Percentiles rank a stretch among this genome's conserved stretches.
These are phyloP conservation scores for Chloroclystis v-ata DNA, from an alignment of 2,888 invertebrate genomes.

Conservation along the genomic window DNA sequence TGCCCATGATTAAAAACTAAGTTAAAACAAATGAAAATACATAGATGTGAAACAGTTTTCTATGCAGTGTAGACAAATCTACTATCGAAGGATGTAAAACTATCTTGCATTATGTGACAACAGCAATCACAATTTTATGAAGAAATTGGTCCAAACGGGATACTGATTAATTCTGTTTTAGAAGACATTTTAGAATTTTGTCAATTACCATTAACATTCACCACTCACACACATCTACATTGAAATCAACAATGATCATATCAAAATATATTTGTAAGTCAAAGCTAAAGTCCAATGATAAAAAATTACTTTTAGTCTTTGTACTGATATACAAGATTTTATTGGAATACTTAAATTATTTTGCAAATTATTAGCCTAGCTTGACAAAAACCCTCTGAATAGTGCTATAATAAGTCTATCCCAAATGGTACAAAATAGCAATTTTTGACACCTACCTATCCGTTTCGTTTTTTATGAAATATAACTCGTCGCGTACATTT, in stretches of 20 bases:
- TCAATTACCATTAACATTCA: constrained; percentile 17
- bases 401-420: constrained; percentile 19
- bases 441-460: constrained; percentile 37
- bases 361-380: constrained; percentile 53
- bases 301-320: constrained; percentile 55
- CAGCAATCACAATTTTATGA: constrained; percentile 32
- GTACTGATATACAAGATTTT: constrained; percentile 73
- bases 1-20: constrained; percentile 9
- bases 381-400: constrained; percentile 53
- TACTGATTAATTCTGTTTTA: constrained; percentile 25
- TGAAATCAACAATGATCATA: constrained; percentile 56
- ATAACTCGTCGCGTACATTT: no score
- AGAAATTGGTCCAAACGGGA: constrained; percentile 57
- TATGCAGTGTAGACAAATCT: no score
- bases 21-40: background rate
- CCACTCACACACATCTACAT: constrained; percentile 31
- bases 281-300: constrained; percentile 54
- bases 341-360: constrained; percentile 39
- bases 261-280: constrained; percentile 63
- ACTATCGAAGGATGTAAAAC: no score
- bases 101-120: constrained; percentile 32
- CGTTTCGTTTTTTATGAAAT: constrained; percentile 4
- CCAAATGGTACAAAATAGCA: constrained; percentile 26
- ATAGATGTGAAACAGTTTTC: background rate
- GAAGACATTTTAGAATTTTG: constrained; percentile 37